Base-by-base conservation (phyloP, 2,888 invertebrate genomes). In the Acleris cristana region DNA sequence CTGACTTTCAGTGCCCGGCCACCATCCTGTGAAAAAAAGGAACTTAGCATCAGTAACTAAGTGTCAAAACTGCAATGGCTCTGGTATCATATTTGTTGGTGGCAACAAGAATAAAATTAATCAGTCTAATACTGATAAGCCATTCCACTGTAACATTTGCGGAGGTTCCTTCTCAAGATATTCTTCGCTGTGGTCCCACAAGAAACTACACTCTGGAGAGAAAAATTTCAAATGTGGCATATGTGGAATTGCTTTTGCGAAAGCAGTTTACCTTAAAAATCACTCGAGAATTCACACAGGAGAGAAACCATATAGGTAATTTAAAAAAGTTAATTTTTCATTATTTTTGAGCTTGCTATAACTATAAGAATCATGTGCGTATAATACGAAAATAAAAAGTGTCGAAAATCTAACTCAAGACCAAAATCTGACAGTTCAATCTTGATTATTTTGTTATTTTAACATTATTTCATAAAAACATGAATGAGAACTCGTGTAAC, bases 151-250 rank as follows among this genome's bases (percentile, higher is more conserved):
- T 88, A 97, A 97, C 82, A 97, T 97, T 75, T 97, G 97, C 80
- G 97, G 97, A 64, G 96, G 95, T 19, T 95, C 96, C 14, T 96
- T 96, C 86, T 96, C 96, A 70, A 95, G 97, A 80, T 97, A 97
- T 87, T 97, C 97, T 49, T 97, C 97, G 63, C 90, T 97, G 65
- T 97, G 97, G 97, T 97, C 97, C 14, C 97, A 97, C 85, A 97
- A 97, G 88, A 96, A 97, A 80, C 92, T 97, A 73, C 97, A 97
- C 86, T 96, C 97, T 16, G 97, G 95, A 21, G 93, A 93, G 79
- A 97, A 97, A 86, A 97, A 97, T 80, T 97, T 97, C 87, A 97
- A 97, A 88, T 97, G 97, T 87, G 96, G 96, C 73, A 96, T 97
- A 70, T 97, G 97, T 86, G 97, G 97, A 18, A 93, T 97, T 81